Evolutionary conservation across 2,888 invertebrate species (phyloP), one percentile per base, ranked within the genome.

Genomic region (Drosophila falleni): DNA sequence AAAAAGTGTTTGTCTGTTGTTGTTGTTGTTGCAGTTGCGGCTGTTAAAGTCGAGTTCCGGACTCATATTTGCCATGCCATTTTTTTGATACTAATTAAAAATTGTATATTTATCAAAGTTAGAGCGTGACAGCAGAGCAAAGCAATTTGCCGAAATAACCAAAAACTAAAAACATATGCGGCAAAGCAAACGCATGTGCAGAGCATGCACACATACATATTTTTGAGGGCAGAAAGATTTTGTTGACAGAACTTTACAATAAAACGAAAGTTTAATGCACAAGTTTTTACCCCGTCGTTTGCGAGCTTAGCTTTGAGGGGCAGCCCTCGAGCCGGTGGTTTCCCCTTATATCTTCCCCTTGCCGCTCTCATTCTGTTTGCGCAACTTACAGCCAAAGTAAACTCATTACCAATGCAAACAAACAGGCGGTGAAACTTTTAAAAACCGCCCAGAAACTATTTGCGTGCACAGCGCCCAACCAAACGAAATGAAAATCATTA

Each of bases 401-500:
- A 89, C 89, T 89, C 91, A 89, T 89, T 90, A 89, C 89, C 81
- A 87, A 88, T 87, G 90, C 89, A 89, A 89, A 89, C 89, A 91
- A 80, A 81, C 81, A 89, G 76, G 75, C 89, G 68, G 73, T 69
- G 61, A 74, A 90, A 89, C 85, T 84, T 85, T 82, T 73, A 71
- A 72, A 73, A 78, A 68, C 66, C 67, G 67, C 69, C 53, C 65
- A 51, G 53, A 81, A 89, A 84, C 84, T 84, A 89, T 89, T 87
- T 89, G 79, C 68, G 60, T 62, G 73, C 44, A 23, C 46, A 15
- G 47, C 16, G 37, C 37, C 23, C 64, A 74, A 63, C 59, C 63
- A 63, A 74, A 60, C 54, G 42, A 46, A 82, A 76, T 68, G 70
- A 74, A 85, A 78, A 78, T 79, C 65, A 78, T 74, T 66, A 71